Percentiles rank a stretch among this genome's conserved stretches.
These are phyloP conservation scores for Felis chaus DNA, from an alignment of 2,113 vertebrate genomes.

Conservation along the genomic window DNA sequence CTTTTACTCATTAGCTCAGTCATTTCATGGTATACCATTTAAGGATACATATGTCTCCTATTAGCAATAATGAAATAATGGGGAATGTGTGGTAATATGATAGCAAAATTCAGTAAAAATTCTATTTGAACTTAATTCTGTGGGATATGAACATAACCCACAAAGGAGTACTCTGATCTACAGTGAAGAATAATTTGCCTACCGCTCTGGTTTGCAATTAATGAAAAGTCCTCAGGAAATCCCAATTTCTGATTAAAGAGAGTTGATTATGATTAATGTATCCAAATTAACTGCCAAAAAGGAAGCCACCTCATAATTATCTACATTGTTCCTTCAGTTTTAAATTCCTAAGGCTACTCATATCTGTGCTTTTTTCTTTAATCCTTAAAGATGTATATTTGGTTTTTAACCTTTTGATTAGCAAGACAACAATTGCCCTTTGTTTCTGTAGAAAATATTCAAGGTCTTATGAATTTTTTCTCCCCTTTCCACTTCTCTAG, in stretches of 20 bases:
- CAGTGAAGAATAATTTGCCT: conserved; percentile 61
- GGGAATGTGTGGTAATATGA: conserved; percentile 42
- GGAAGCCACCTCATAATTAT: conserved; percentile 58
- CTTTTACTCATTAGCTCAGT: conserved; percentile 27
- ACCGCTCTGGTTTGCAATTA: conserved; percentile 64
- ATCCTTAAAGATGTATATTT: conserved; percentile 33
- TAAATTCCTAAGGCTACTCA: conserved; percentile 54
- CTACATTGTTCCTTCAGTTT: conserved; percentile 27
- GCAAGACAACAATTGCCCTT: background rate
- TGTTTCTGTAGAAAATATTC: conserved; percentile 51
- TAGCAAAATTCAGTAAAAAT: conserved; percentile 72
- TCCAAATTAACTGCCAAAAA: conserved; percentile 62
- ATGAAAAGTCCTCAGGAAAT: conserved; percentile 76
- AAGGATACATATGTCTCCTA: conserved; percentile 46
- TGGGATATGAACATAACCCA: conserved; percentile 55
- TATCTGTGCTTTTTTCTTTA: background rate
- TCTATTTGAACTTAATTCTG: conserved; percentile 76
- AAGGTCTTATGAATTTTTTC: background rate
- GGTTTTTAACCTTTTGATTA: conserved; percentile 47
- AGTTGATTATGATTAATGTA: conserved; percentile 75
- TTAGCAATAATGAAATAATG: conserved; percentile 68
- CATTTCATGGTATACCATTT: background rate
- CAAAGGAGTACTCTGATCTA: conserved; percentile 66
- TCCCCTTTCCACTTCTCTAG: background rate
- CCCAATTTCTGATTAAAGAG: conserved; percentile 76